Conservation (phyloP, 2,888 invertebrate species). For the Limnephilus lunatus region DNA sequence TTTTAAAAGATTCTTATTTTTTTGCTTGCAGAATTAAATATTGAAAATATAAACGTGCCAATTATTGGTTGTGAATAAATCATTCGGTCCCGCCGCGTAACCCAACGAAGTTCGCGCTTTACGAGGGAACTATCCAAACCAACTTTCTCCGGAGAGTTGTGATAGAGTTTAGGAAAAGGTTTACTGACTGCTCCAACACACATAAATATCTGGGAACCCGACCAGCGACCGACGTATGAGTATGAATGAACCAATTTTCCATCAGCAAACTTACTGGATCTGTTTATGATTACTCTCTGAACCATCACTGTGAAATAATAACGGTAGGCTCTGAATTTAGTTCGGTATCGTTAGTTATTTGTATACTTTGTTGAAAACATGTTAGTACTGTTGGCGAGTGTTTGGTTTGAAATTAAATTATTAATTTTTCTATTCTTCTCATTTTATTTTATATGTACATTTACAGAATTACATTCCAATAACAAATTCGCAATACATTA, state of each 20-base stretch:
- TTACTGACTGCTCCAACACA: background rate
- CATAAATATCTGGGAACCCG: background rate
- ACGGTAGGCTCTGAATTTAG: background rate
- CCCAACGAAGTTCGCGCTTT: background rate
- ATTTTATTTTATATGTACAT: too few species aligned
- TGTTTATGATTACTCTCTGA: constrained; percentile 29
- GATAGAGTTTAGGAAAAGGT: background rate
- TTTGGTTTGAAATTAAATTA: too few species aligned
- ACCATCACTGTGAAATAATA: background rate
- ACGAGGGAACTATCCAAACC: background rate
- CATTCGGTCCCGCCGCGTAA: background rate
- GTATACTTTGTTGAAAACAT: background rate
- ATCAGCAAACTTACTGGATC: background rate
- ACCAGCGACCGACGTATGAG: background rate
- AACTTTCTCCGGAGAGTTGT: background rate
- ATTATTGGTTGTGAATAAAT: background rate
- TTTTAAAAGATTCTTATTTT: too few species aligned
- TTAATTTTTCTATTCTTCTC: too few species aligned
- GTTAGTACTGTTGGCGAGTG: too few species aligned
- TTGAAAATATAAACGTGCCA: background rate
- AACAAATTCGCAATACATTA: too few species aligned
- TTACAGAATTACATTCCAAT: too few species aligned
- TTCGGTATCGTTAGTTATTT: background rate
- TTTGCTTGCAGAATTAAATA: background rate
- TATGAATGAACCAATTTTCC: background rate